These are phyloP conservation scores for Endotricha flammealis DNA, from an alignment of 2,888 invertebrate species.

Conservation along the genomic window DNA sequence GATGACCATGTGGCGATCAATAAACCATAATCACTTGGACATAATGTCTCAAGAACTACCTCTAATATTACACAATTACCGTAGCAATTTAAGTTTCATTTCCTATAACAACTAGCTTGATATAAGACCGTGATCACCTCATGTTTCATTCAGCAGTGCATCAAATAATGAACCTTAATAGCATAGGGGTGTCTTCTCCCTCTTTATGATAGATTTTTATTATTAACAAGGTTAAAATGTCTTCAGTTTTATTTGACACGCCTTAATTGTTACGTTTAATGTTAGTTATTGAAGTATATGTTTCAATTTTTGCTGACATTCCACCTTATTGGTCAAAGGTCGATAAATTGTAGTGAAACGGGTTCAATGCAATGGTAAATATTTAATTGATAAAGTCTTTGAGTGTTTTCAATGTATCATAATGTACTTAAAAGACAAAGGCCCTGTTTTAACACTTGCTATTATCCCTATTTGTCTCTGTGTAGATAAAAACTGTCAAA, in stretches of 20 bases:
- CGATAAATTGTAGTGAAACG: background rate
- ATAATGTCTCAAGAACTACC: background rate
- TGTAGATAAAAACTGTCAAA: no score
- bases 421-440: no score
- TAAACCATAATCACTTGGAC: background rate
- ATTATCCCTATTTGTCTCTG: no score
- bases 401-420: no score
- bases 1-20: no score
- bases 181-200: constrained; percentile 28
- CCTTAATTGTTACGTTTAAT: constrained; percentile 25
- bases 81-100: constrained; percentile 46
- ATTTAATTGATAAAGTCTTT: no score
- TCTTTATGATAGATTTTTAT: constrained; percentile 17
- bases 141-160: constrained; percentile 58
- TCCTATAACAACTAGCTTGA: constrained; percentile 49
- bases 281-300: background rate
- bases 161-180: constrained; percentile 57
- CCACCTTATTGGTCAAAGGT: background rate
- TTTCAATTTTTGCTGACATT: constrained; percentile 1
- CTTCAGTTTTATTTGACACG: constrained; percentile 31
- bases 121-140: constrained; percentile 52
- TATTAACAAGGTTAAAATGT: constrained; percentile 30
- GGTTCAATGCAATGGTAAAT: no score
- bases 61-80: constrained; percentile 36
- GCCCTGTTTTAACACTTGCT: no score